These are phyloP conservation scores for Halotydeus destructor DNA, from an alignment of 1,140 invertebrate species.

Conservation along the genomic window DNA sequence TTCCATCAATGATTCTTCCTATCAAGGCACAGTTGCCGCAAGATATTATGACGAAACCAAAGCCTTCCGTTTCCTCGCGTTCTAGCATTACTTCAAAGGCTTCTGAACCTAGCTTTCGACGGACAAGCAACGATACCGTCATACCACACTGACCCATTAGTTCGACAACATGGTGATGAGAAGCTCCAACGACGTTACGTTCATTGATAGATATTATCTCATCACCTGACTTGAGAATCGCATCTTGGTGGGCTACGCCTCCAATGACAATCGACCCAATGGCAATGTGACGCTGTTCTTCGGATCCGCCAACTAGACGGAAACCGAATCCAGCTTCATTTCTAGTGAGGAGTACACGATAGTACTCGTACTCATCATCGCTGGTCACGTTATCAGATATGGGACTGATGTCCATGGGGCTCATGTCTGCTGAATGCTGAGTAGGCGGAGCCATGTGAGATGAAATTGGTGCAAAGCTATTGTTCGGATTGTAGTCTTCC, in stretches of 20 bases:
- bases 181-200: constrained; percentile 55
- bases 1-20: constrained; percentile 70
- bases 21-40: constrained; percentile 44
- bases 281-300: constrained; percentile 77
- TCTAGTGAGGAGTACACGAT: constrained; percentile 44
- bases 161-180: constrained; percentile 70
- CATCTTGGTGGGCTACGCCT: constrained; percentile 70
- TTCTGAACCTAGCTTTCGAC: constrained; percentile 11
- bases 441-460: neutral
- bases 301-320: constrained; percentile 91
- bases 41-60: constrained; percentile 96
- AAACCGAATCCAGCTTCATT: constrained; percentile 74
- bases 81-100: constrained; percentile 12
- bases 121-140: constrained; percentile 8
- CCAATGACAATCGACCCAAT: constrained; percentile 41
- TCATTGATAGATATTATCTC: constrained; percentile 71
- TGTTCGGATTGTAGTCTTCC: neutral
- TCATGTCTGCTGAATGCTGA: constrained; percentile 2
- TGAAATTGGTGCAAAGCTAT: neutral
- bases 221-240: constrained; percentile 60
- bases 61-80: constrained; percentile 71
- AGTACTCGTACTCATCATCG: constrained; percentile 15
- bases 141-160: constrained; percentile 35
- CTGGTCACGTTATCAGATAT: neutral
- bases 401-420: constrained; percentile 13